Percentiles rank a stretch among this genome's conserved stretches.
Evolutionary conservation across 2,113 vertebrate genomes (phyloP).

Genomic region (Macroglossus sobrinus): DNA sequence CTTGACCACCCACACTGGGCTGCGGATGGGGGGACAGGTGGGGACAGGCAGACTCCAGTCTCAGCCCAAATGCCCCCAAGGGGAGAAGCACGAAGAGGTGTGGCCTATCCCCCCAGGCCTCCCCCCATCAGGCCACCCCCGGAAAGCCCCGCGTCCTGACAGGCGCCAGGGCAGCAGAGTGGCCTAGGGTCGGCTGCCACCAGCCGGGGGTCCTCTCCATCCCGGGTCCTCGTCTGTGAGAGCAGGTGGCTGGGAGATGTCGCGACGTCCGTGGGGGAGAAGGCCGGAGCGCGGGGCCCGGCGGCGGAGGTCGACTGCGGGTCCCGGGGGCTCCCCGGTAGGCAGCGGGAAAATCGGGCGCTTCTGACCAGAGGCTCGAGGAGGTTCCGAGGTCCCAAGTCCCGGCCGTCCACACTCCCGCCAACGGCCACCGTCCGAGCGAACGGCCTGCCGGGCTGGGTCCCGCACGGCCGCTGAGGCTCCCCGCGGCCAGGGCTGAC

Average conservation of each 20-base stretch:
- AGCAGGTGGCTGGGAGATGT: background rate
- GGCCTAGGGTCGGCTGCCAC: background rate
- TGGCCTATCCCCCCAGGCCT: too few relatives aligned
- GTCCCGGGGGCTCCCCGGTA: too few relatives aligned
- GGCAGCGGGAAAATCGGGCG: background rate
- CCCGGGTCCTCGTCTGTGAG: background rate
- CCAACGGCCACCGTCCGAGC: background rate
- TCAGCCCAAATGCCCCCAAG: background rate
- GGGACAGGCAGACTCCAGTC: background rate
- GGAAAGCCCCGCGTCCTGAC: background rate
- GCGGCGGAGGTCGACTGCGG: background rate
- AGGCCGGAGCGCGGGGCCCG: background rate
- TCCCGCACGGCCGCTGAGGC: background rate
- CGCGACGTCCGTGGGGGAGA: background rate
- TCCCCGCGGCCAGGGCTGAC: background rate
- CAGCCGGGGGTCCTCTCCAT: background rate
- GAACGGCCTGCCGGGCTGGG: background rate
- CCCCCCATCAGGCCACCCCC: background rate
- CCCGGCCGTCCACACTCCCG: background rate
- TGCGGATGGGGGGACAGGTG: background rate
- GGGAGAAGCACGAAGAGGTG: too few relatives aligned
- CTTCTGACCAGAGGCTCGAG: background rate
- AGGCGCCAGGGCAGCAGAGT: background rate
- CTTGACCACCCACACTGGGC: too few relatives aligned
- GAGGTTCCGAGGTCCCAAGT: background rate